These are phyloP conservation scores for Romanomermis culicivorax DNA, from an alignment of 2,888 invertebrate species.

Conservation along the genomic window DNA sequence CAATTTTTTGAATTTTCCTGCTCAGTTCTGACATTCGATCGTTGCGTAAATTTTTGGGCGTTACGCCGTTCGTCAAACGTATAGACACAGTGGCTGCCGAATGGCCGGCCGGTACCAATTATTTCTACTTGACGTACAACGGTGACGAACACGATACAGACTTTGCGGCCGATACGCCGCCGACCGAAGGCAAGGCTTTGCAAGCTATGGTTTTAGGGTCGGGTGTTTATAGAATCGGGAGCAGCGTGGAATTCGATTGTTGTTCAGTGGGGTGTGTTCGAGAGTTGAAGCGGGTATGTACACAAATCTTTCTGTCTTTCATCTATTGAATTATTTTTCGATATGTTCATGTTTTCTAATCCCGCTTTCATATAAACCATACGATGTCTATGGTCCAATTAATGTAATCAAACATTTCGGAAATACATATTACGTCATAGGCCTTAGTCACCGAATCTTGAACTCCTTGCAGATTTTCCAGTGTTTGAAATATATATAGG, in stretches of 20 bases:
- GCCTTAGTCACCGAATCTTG: too few relatives aligned
- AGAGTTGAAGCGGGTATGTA: slow-evolving; percentile 50
- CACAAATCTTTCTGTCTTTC: too few relatives aligned
- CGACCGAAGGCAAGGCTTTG: background rate
- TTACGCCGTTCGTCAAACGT: slow-evolving; percentile 73
- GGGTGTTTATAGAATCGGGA: slow-evolving; percentile 89
- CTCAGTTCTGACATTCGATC: slow-evolving; percentile 31
- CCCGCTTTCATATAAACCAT: too few relatives aligned
- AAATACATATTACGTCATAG: too few relatives aligned
- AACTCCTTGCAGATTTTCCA: too few relatives aligned
- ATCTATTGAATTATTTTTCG: too few relatives aligned
- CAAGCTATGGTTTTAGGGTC: slow-evolving; percentile 39
- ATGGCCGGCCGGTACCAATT: slow-evolving; percentile 96
- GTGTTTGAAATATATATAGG: too few relatives aligned
- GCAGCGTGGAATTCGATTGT: slow-evolving; percentile 98
- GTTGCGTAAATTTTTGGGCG: slow-evolving; percentile 31
- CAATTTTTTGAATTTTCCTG: slow-evolving; percentile 5
- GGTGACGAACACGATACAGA: slow-evolving; percentile 52
- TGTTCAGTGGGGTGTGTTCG: slow-evolving; percentile 89
- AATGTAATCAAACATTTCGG: too few relatives aligned
- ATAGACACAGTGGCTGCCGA: slow-evolving; percentile 98
- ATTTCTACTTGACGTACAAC: slow-evolving; percentile 91
- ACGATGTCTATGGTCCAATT: too few relatives aligned
- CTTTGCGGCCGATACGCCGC: background rate
- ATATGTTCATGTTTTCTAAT: too few relatives aligned